These are phyloP conservation scores for Ancistrus triradiatus DNA, from an alignment of 2,113 vertebrate species.

Conservation along the genomic window DNA sequence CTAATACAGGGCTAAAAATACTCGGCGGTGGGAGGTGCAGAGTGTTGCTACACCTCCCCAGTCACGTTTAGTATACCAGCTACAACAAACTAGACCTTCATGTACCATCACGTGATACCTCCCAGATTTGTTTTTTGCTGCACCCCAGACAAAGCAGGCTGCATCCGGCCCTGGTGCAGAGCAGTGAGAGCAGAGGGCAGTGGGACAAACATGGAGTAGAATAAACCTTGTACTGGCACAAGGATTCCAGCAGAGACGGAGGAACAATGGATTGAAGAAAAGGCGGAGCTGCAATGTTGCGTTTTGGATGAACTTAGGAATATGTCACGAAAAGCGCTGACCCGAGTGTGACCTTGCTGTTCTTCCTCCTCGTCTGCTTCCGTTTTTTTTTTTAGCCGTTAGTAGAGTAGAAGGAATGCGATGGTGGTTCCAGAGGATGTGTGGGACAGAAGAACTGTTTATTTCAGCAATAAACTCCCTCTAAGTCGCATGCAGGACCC, in stretches of 20 bases:
- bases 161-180: too few species aligned
- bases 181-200: neutral
- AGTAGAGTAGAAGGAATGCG: neutral
- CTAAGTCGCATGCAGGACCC: slow-evolving; percentile 33
- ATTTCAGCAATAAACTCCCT: slow-evolving; percentile 51
- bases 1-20: slow-evolving; percentile 59
- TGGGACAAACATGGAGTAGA: slow-evolving; percentile 8
- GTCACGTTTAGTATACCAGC: too few species aligned
- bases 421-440: slow-evolving; percentile 47
- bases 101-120: too few species aligned
- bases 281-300: too few species aligned
- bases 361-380: neutral
- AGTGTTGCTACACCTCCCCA: neutral
- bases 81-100: too few species aligned
- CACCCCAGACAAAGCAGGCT: too few species aligned
- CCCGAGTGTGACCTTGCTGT: neutral
- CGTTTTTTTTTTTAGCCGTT: neutral
- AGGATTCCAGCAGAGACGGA: too few species aligned
- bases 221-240: too few species aligned
- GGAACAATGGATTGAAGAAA: too few species aligned
- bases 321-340: too few species aligned
- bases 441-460: slow-evolving; percentile 44
- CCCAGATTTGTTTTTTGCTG: too few species aligned
- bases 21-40: slow-evolving; percentile 28
- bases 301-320: too few species aligned